Evolutionary conservation across 2,113 vertebrate genomes (phyloP), one percentile per base, ranked within the genome.

Genomic region (Urocolius indicus): DNA sequence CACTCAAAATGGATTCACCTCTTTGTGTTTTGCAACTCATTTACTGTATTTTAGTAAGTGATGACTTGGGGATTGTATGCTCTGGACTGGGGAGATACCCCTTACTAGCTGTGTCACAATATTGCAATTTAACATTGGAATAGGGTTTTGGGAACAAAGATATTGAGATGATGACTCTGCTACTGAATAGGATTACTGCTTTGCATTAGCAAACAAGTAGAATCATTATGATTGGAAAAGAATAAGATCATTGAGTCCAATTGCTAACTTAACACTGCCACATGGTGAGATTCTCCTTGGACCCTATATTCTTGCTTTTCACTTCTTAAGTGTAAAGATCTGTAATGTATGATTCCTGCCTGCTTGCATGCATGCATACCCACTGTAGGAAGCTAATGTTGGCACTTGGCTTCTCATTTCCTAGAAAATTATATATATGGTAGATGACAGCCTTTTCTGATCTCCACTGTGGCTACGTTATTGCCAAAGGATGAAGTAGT

Each of bases 391-490:
- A 79, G 18, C 3, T 65, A 29, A 54, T 2, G 1, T 17, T 62
- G 18, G 7, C 14, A 82, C 7, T 7, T 1, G 0, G 13, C 1
- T 65, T 75, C 20, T 45, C 10, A 19, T 80, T 93, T 83, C n/a
- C 45, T 82, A 36, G 10, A 54, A 27, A 0, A 49, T 8, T 7
- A 75, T 20, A 84, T 84, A 27, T 20, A 16, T 3, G 2, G 15
- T 8, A 49, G 36, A 23, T 10, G 65, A 13, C 17, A 66, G 4
- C 6, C 13, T 6, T 89, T 54, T 82, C 34, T 78, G 10, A 24
- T 46, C 2, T 46, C 5, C 12, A 10, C 13, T 54, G 20, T 22
- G 13, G 19, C 13, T 55, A 18, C 0, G 0, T 78, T 68, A 32
- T 48, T 67, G 13, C 26, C 45, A 72, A 69, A 62, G 19, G 13